These are phyloP conservation scores for Steinernema carpocapsae DNA, from an alignment of 2,888 invertebrate genomes.

Conservation along the genomic window DNA sequence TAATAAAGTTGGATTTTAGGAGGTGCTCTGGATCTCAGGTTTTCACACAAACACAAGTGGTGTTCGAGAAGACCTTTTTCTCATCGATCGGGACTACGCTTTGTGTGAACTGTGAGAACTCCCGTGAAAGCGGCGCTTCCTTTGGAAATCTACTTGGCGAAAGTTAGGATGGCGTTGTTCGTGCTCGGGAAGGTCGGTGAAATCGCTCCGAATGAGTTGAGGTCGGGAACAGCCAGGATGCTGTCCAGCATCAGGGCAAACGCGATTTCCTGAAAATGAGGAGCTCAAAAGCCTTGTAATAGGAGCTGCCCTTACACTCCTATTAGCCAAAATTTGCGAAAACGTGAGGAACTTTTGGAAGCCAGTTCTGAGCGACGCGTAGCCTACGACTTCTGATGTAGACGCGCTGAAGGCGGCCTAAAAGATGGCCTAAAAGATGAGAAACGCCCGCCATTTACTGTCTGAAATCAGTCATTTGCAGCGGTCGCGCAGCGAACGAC, in stretches of 20 bases:
- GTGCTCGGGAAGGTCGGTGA: neutral
- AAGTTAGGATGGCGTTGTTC: neutral
- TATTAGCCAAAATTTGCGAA: neutral
- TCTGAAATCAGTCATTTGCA: no score
- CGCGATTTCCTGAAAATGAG: conserved; percentile 10
- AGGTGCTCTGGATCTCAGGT: no score
- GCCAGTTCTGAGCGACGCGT: neutral
- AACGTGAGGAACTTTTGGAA: neutral
- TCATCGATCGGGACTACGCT: neutral
- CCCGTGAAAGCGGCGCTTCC: neutral
- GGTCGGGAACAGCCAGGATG: neutral
- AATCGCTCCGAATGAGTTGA: neutral
- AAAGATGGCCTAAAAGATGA: no score
- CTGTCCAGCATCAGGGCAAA: neutral
- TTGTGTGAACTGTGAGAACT: neutral
- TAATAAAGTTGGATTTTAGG: no score
- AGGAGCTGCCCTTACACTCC: neutral
- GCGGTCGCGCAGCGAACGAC: no score
- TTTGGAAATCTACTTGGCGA: neutral
- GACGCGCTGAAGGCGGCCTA: neutral
- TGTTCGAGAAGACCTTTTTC: neutral
- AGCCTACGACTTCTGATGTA: neutral
- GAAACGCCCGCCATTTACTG: no score
- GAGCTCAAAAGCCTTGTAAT: no score
- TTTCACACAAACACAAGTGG: neutral